These are phyloP conservation scores for Drosophila carrolli DNA, from an alignment of 1,140 invertebrate species.

Conservation along the genomic window DNA sequence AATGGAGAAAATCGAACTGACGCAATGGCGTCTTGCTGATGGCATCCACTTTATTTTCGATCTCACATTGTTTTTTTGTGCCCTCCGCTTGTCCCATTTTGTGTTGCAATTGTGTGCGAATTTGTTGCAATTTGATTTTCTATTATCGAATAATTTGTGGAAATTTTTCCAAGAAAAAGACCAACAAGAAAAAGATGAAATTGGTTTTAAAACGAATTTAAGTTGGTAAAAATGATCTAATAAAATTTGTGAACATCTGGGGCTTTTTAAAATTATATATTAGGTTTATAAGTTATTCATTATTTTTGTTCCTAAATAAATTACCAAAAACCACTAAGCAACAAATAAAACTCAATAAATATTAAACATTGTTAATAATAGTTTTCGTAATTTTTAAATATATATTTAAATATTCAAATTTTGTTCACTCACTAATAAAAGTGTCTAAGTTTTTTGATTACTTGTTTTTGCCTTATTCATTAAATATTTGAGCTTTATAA, in stretches of 20 bases:
- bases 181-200: conserved; percentile 6
- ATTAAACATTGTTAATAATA: no score
- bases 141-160: conserved; percentile 76
- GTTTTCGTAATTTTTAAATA: no score
- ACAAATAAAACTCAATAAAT: no score
- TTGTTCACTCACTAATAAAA: no score
- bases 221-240: not conserved
- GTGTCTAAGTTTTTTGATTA: no score
- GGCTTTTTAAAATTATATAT: no score
- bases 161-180: conserved; percentile 42
- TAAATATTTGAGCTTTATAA: not conserved
- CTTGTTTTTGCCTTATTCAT: no score
- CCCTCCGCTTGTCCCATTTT: conserved; percentile 48
- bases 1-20: conserved; percentile 63
- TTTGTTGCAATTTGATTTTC: conserved; percentile 82
- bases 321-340: no score
- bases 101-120: conserved; percentile 77
- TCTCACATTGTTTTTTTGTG: conserved; percentile 44
- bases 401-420: no score
- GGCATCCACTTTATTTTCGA: conserved; percentile 73
- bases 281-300: no score
- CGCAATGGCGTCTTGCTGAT: conserved; percentile 70
- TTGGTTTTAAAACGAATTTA: conserved; percentile 14
- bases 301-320: no score
- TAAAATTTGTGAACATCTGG: not conserved